Conservation (phyloP, 2,797 vertebrate species). For the Apogon hyalosoma region DNA sequence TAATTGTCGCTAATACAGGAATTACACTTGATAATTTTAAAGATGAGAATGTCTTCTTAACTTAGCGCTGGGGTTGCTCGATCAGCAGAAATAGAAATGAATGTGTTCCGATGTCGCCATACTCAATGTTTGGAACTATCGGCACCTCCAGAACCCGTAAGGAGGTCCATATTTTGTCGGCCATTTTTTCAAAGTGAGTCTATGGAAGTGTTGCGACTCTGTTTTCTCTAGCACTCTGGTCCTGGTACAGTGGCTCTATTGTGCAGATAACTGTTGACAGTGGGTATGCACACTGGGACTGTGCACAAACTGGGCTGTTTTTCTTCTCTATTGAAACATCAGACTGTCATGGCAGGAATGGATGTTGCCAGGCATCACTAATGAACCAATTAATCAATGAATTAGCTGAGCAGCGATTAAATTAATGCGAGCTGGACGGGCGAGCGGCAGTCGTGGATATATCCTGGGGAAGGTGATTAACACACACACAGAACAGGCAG, state of each 20-base stretch:
- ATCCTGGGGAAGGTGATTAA: conserved; percentile 81
- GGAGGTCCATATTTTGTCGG: too few species aligned
- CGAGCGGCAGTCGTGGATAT: conserved; percentile 78
- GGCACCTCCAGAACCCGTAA: too few species aligned
- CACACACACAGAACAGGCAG: conserved; percentile 70
- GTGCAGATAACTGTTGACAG: conserved; percentile 72
- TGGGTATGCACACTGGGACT: conserved; percentile 69
- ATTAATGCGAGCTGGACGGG: conserved; percentile 80
- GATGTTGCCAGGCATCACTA: conserved; percentile 85
- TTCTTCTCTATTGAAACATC: conserved; percentile 82
- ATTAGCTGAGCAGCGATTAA: conserved; percentile 84
- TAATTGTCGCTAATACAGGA: too few species aligned
- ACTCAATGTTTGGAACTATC: too few species aligned
- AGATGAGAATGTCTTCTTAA: too few species aligned
- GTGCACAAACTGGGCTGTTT: conserved; percentile 76
- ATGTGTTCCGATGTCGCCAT: too few species aligned
- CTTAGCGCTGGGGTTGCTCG: too few species aligned
- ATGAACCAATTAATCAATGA: conserved; percentile 86
- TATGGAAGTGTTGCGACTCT: too few species aligned
- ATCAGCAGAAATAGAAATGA: too few species aligned
- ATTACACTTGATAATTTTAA: too few species aligned
- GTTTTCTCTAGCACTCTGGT: neutral
- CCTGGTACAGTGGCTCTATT: conserved; percentile 70
- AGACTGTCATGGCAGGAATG: conserved; percentile 79
- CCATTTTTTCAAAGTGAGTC: too few species aligned